phyloP scores from a whole-genome alignment of 2,113 vertebrate species.

The Enhydra lutris region DNA sequence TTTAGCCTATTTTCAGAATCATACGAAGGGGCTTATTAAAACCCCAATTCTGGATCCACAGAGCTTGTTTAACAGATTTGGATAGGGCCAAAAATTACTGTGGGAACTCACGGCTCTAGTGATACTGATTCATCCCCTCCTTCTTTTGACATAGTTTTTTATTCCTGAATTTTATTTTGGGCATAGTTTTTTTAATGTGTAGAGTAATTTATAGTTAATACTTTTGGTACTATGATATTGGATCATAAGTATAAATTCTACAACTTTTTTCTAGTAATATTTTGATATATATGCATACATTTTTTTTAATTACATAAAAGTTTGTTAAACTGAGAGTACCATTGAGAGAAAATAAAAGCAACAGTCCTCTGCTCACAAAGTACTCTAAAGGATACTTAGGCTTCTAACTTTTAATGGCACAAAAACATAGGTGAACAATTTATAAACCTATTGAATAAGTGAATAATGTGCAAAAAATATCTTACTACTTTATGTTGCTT shows the following conservation, averaged over 20 bases:
- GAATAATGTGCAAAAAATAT: background rate
- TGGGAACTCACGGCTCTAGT: background rate
- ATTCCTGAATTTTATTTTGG: background rate
- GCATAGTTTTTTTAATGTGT: background rate
- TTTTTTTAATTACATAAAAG: background rate
- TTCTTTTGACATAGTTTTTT: background rate
- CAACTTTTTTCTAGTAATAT: background rate
- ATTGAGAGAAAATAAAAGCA: background rate
- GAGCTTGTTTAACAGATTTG: background rate
- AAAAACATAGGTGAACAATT: background rate
- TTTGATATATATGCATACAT: background rate
- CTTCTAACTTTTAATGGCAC: background rate
- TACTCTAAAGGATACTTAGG: background rate
- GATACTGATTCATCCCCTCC: background rate
- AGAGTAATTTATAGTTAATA: background rate
- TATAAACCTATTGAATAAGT: background rate
- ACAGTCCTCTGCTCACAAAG: background rate
- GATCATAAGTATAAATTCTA: background rate
- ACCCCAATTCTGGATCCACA: background rate
- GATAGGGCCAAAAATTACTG: background rate
- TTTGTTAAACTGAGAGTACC: constrained; percentile 18
- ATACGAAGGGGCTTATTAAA: background rate
- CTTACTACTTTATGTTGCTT: background rate
- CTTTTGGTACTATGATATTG: background rate
- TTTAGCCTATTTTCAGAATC: background rate